Evolutionary conservation across 2,888 invertebrate genomes (phyloP), one percentile per base, ranked within the genome.

Genomic region (Campoletis raptor): DNA sequence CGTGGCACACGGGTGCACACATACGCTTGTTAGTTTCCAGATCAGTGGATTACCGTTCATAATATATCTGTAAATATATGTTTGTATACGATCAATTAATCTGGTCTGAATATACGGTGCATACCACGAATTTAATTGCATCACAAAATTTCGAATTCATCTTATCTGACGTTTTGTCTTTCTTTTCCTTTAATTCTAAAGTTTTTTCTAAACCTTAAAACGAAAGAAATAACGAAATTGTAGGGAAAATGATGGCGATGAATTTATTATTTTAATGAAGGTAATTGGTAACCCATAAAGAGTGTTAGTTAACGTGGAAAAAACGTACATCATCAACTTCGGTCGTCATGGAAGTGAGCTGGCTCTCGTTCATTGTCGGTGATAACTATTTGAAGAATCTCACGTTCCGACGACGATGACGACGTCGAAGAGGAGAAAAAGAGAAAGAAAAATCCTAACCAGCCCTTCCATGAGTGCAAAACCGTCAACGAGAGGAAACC

Each of bases 361-460:
- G 10, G 48, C 40, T 79, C 69, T 83, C 70, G 82, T 78, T 72
- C 76, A 86, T 79, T 40, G 69, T 77, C 66, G 72, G 24, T 67
- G 80, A 83, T 83, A 90, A 89, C 87, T 88, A 90, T 90, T 88
- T 82, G 42, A 81, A 88, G 90, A 91, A 91, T 91, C 66, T 87
- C 85, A 88, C 86, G 87, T 88, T 87, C 81, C 78, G 67, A 64
- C 24, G 40, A 79, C 69, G 86, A 81, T 80, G 86, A 85, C 84
- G 87, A 79, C 87, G 87, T 86, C 36, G n/a, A 15, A 45, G 61
- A 69, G 61, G 52, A 77, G 85, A 79, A 52, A 4, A 57, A 12
- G 48, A 21, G 77, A 61, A 57, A 61, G 42, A 64, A 42, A 85
- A 79, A 61, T 24, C 52, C 69, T 77, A 37, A 66, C 70, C 45